A percentile compares a stretch with the other conserved stretches of the same genome.
Evolutionary conservation across 2,888 invertebrate species (phyloP).

Genomic region (Lasioglossum zephyrum): DNA sequence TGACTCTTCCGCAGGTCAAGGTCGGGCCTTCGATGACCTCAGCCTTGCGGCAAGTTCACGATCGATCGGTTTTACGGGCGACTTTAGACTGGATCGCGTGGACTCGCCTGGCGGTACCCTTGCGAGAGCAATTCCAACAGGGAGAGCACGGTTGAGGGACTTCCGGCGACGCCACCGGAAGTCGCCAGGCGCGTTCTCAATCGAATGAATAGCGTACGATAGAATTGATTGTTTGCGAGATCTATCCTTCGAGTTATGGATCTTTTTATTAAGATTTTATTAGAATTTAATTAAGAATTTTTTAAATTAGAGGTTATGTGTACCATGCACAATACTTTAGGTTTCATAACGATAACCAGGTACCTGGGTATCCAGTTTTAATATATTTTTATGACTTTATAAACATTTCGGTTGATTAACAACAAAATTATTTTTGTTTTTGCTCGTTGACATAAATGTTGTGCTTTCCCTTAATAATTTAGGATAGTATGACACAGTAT

Average conservation of each 20-base stretch:
- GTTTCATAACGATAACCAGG: too few species aligned
- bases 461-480: not conserved
- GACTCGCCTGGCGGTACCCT: not conserved
- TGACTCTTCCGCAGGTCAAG: constrained; percentile 54
- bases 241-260: not conserved
- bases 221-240: not conserved
- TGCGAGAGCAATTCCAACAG: not conserved
- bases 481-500: too few species aligned
- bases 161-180: not conserved
- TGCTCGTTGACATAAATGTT: not conserved
- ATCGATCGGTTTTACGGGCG: constrained; percentile 45
- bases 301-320: not conserved
- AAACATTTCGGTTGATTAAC: not conserved
- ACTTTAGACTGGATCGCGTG: constrained; percentile 22
- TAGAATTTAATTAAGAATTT: not conserved
- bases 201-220: not conserved
- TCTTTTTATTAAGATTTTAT: too few species aligned
- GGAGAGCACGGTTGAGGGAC: not conserved
- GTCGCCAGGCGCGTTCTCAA: too few species aligned
- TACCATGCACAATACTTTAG: not conserved
- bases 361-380: too few species aligned
- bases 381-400: too few species aligned
- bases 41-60: constrained; percentile 44
- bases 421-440: not conserved
- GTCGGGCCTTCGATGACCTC: constrained; percentile 33